These are phyloP conservation scores for Cataglyphis cursor DNA, from an alignment of 2,888 invertebrate species.

Conservation along the genomic window DNA sequence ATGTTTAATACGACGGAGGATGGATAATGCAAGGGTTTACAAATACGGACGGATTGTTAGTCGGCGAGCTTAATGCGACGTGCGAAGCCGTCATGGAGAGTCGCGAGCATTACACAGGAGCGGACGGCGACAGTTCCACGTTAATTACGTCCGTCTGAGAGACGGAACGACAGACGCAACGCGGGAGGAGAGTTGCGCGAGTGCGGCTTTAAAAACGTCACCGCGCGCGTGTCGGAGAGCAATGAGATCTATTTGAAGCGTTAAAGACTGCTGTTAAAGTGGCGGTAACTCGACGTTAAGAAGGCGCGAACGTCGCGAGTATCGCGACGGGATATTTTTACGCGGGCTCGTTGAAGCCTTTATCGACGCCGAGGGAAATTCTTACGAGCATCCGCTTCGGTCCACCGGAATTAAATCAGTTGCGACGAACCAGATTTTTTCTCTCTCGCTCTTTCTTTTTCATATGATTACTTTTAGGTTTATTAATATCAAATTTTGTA, in stretches of 20 bases:
- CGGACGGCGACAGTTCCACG: conserved; percentile 53
- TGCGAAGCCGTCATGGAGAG: conserved; percentile 3
- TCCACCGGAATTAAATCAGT: conserved; percentile 35
- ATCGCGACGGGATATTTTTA: conserved; percentile 80
- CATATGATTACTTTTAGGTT: background rate
- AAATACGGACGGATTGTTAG: conserved; percentile 41
- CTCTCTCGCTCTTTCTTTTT: background rate
- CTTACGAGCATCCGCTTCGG: conserved; percentile 43
- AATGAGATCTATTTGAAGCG: conserved; percentile 82
- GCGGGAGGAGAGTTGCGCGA: conserved; percentile 57
- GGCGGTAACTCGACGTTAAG: conserved; percentile 83
- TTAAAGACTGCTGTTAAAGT: conserved; percentile 84
- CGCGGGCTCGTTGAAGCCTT: conserved; percentile 70
- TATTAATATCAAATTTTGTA: too few relatives aligned
- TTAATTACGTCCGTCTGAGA: conserved; percentile 72
- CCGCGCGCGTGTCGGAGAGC: conserved; percentile 57
- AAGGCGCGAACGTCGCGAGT: conserved; percentile 76
- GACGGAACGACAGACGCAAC: conserved; percentile 45
- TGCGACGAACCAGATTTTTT: background rate
- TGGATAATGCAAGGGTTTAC: conserved; percentile 11
- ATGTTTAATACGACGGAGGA: conserved; percentile 5
- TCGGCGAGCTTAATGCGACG: background rate
- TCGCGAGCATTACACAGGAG: conserved; percentile 25
- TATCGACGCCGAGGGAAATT: conserved; percentile 63
- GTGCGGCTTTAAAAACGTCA: conserved; percentile 71